These are phyloP conservation scores for Cantharis rufa DNA, from an alignment of 2,888 invertebrate species.

Conservation along the genomic window DNA sequence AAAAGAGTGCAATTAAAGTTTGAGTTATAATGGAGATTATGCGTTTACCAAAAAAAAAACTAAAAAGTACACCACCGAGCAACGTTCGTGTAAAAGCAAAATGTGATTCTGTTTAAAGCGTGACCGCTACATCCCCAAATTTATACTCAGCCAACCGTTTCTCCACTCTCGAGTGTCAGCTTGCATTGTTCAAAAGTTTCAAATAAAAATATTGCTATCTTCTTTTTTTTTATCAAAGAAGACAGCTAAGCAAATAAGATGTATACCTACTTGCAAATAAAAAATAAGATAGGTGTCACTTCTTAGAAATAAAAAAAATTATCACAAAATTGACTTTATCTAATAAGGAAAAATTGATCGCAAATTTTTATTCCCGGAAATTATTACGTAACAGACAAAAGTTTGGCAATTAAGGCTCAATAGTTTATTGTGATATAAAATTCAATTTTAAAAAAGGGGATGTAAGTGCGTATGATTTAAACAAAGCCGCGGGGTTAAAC, in stretches of 20 bases:
- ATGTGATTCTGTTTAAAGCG: constrained; percentile 18
- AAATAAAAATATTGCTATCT: background rate
- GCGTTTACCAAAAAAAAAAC: background rate
- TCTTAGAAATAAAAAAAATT: background rate
- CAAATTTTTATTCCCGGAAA: background rate
- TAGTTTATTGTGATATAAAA: background rate
- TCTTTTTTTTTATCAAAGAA: background rate
- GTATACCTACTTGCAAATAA: background rate
- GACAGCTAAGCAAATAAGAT: background rate
- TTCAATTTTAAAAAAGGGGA: background rate
- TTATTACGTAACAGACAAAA: background rate
- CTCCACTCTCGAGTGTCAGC: background rate
- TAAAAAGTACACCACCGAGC: constrained; percentile 4
- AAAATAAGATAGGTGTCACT: background rate
- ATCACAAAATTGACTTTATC: background rate
- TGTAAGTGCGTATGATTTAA: constrained; percentile 19
- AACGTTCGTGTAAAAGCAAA: constrained; percentile 21
- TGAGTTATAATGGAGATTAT: background rate
- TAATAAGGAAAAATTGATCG: background rate
- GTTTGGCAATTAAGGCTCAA: background rate
- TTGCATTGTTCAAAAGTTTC: background rate
- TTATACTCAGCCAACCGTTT: constrained; percentile 2
- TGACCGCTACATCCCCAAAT: constrained; percentile 19
- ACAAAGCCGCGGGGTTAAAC: constrained; percentile 38
- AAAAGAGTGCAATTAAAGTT: background rate